phyloP scores from a whole-genome alignment of 2,113 vertebrate genomes.

The Podilymbus podiceps region DNA sequence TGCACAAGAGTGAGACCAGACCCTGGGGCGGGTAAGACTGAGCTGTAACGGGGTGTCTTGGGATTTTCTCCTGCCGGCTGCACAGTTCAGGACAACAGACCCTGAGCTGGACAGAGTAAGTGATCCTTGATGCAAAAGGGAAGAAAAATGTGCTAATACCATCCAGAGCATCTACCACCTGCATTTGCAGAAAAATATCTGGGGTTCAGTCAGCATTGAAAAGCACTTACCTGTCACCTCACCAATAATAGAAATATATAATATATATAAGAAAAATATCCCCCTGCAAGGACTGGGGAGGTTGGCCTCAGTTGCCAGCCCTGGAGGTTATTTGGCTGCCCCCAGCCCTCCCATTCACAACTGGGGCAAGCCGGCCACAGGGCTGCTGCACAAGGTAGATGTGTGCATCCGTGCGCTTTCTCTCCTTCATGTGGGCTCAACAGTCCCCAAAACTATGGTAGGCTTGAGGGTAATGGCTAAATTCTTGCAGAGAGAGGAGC shows the following conservation, averaged over 20 bases:
- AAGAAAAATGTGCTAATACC: neutral
- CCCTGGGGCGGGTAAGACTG: neutral
- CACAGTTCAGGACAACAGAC: neutral
- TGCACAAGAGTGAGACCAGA: neutral
- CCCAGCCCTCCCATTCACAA: neutral
- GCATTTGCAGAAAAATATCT: rapidly evolving
- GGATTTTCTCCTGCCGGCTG: neutral
- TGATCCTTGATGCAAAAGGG: neutral
- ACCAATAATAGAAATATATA: no score
- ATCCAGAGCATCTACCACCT: neutral
- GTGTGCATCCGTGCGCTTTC: neutral
- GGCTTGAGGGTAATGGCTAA: neutral
- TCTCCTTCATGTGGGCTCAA: neutral
- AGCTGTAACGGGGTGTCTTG: neutral
- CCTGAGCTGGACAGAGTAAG: neutral
- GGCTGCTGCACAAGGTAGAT: rapidly evolving
- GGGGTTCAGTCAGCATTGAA: neutral
- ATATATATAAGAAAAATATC: neutral
- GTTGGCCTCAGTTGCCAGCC: neutral
- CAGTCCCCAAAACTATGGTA: neutral
- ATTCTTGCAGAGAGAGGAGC: neutral
- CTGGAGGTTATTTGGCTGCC: neutral
- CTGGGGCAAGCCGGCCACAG: no score
- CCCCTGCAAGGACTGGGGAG: neutral
- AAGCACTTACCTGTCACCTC: neutral